Conservation (phyloP, 2,797 vertebrate species). For the Otolemur crassicaudatus region DNA sequence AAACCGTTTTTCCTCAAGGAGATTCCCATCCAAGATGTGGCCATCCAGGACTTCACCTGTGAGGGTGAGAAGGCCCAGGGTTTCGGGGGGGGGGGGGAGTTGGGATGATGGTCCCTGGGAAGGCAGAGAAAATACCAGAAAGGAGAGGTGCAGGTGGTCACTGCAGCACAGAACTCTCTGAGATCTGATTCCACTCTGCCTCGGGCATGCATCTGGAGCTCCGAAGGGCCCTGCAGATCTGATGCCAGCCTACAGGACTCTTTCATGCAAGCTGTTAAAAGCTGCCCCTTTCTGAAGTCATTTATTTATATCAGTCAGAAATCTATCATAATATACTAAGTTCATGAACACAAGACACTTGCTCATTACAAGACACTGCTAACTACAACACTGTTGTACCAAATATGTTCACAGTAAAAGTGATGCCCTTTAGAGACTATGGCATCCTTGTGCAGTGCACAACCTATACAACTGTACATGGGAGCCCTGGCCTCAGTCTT, state of each 20-base stretch:
- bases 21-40: slow-evolving; percentile 99
- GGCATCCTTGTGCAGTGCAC: neutral
- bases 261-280: neutral
- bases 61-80: slow-evolving; percentile 91
- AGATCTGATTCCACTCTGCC: neutral
- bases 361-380: neutral
- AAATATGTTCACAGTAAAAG: neutral
- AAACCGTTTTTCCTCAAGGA: slow-evolving; percentile 98
- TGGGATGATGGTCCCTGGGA: neutral
- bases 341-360: neutral
- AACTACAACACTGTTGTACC: neutral
- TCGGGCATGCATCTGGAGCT: fast-evolving
- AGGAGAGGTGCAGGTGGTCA: neutral
- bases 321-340: neutral
- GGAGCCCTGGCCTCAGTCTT: neutral
- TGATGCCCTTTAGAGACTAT: fast-evolving
- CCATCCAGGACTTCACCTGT: slow-evolving; percentile 96
- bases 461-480: neutral
- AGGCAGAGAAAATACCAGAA: neutral
- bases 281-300: neutral
- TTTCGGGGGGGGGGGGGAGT: fast-evolving
- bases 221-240: neutral
- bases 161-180: neutral
- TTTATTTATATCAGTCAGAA: neutral
- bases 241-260: neutral